Evolutionary conservation across 1,140 invertebrate species (phyloP).

Genomic region (Holcopasites calliopsidis): DNA sequence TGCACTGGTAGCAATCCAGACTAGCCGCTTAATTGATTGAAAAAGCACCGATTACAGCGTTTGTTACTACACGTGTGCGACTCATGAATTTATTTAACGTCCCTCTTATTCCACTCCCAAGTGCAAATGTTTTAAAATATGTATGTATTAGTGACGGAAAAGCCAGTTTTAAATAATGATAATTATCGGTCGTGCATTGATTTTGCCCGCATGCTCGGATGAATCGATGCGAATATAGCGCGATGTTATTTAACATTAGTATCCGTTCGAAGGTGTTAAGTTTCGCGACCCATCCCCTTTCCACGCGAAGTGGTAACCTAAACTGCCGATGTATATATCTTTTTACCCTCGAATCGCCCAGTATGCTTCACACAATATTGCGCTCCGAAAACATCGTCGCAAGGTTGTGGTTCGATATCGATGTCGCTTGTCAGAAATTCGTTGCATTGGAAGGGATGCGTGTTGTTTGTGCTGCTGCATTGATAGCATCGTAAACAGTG

Average conservation of each 20-base stretch:
- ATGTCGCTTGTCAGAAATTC: constrained; percentile 88
- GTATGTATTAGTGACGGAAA: background rate
- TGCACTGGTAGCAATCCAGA: constrained; percentile 91
- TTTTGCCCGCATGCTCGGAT: background rate
- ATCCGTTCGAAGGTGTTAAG: background rate
- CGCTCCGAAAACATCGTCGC: constrained; percentile 89
- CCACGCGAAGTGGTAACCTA: background rate
- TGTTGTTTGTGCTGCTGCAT: constrained; percentile 90
- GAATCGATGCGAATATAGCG: background rate
- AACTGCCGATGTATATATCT: constrained; percentile 23
- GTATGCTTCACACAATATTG: constrained; percentile 96
- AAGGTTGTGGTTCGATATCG: constrained; percentile 85
- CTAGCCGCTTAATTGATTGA: constrained; percentile 76
- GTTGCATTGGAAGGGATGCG: constrained; percentile 91
- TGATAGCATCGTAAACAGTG: constrained; percentile 90
- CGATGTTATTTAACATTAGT: constrained; percentile 5
- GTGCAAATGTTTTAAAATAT: background rate
- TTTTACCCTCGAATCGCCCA: constrained; percentile 94
- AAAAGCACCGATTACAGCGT: constrained; percentile 48
- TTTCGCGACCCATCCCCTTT: background rate
- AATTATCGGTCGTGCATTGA: background rate
- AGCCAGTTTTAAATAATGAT: background rate
- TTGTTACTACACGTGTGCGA: background rate
- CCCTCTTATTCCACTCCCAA: too few relatives aligned
- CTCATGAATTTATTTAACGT: background rate